phyloP scores from a whole-genome alignment of 2,113 vertebrate species.

The Oryzias curvinotus region DNA sequence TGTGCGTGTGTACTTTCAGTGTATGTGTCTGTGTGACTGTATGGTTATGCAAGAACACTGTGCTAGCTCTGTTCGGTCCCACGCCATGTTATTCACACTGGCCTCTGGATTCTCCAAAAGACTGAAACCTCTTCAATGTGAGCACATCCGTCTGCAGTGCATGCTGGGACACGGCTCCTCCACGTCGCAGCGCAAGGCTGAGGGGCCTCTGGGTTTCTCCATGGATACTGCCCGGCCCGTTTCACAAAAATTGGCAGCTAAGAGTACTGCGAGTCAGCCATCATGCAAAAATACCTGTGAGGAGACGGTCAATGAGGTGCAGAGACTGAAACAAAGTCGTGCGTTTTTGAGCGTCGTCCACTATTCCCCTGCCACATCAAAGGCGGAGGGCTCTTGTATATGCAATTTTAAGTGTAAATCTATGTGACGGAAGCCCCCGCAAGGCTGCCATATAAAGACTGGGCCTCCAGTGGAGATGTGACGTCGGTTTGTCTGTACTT shows the following conservation, averaged over 20 bases:
- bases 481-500: constrained; percentile 59
- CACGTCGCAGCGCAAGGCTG: constrained; percentile 56
- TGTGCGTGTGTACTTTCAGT: constrained; percentile 61
- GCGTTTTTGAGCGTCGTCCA: constrained; percentile 37
- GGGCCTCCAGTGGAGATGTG: constrained; percentile 50
- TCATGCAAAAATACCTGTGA: constrained; percentile 62
- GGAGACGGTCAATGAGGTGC: constrained; percentile 30
- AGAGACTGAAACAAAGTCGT: constrained; percentile 30
- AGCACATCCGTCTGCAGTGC: constrained; percentile 70
- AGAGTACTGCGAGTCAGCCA: constrained; percentile 60
- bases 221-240: constrained; percentile 40
- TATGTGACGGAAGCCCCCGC: constrained; percentile 55
- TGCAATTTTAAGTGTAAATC: constrained; percentile 73
- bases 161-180: constrained; percentile 70
- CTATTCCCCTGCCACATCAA: constrained; percentile 35
- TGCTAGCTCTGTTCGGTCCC: constrained; percentile 19
- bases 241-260: constrained; percentile 76
- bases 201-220: constrained; percentile 42
- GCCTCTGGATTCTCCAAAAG: constrained; percentile 28
- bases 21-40: constrained; percentile 29
- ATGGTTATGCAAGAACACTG: constrained; percentile 19
- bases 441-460: constrained; percentile 60
- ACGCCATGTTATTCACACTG: constrained; percentile 20
- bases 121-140: constrained; percentile 45
- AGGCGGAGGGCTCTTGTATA: constrained; percentile 69